Percentiles rank a stretch among this genome's conserved stretches.
Conservation (phyloP, 64 coral and sea anemone genomes). For the Cladopsammia gracilis region DNA sequence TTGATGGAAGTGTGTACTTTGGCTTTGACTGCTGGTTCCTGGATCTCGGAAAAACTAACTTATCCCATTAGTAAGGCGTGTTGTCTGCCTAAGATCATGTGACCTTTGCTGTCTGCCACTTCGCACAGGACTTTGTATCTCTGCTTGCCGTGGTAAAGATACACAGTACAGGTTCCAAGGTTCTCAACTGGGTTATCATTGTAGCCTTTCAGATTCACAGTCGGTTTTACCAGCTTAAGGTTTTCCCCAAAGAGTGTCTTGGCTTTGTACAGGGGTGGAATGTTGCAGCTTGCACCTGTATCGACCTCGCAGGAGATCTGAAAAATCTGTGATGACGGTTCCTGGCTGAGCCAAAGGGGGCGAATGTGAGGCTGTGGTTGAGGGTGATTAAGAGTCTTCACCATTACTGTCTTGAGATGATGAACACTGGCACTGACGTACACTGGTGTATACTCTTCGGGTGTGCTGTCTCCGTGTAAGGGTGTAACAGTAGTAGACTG, state of each 20-base stretch:
- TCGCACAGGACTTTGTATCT: neutral
- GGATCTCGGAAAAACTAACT: neutral
- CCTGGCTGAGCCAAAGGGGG: neutral
- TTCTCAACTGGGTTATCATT: neutral
- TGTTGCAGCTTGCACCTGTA: neutral
- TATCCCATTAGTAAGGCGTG: neutral
- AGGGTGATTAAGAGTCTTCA: neutral
- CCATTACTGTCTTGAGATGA: neutral
- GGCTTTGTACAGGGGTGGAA: neutral
- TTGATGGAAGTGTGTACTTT: neutral
- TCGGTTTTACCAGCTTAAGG: too few relatives aligned
- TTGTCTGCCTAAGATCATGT: neutral
- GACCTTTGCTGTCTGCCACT: slow-evolving; percentile 18
- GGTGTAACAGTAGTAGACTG: neutral
- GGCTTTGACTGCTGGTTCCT: slow-evolving; percentile 9
- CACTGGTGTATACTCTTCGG: neutral
- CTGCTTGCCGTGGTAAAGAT: neutral
- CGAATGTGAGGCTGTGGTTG: neutral
- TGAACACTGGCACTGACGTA: neutral
- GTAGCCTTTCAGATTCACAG: neutral
- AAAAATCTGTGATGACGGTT: slow-evolving; percentile 1
- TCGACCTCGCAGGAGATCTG: neutral
- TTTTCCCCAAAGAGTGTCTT: neutral
- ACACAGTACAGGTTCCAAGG: neutral
- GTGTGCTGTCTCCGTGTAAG: neutral